Conservation (phyloP, 2,797 vertebrate species). For the Hydrophis major region DNA sequence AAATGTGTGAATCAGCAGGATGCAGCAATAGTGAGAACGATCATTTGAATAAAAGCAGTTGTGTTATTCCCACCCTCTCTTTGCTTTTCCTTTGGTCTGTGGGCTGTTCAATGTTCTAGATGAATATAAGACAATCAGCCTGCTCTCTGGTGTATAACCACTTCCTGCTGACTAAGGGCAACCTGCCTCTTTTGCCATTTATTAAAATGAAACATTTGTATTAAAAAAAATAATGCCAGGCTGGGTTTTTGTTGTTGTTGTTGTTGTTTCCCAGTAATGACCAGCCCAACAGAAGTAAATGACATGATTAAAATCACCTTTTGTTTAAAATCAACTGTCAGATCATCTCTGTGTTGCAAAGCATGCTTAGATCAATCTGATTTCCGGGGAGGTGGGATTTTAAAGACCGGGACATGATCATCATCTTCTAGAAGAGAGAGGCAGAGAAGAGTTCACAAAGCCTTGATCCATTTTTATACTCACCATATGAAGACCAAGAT, state of each 20-base stretch:
- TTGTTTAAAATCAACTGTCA: constrained; percentile 70
- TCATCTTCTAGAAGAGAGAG: constrained; percentile 54
- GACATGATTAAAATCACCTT: constrained; percentile 67
- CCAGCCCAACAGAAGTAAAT: constrained; percentile 68
- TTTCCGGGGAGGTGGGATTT: constrained; percentile 56
- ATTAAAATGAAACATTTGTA: constrained; percentile 75
- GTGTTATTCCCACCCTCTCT: constrained; percentile 58
- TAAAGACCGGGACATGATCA: constrained; percentile 54
- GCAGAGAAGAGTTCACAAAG: constrained; percentile 64
- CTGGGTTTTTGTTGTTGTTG: not conserved
- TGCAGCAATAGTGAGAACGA: constrained; percentile 75
- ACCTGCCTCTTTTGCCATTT: constrained; percentile 77
- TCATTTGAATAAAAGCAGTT: constrained; percentile 79
- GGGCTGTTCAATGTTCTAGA: constrained; percentile 78
- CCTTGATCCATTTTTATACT: constrained; percentile 64
- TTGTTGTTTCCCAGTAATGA: constrained; percentile 66
- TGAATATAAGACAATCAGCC: constrained; percentile 81
- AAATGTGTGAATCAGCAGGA: constrained; percentile 78
- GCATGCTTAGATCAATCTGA: constrained; percentile 61
- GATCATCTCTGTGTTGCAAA: constrained; percentile 52
- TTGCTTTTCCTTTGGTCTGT: constrained; percentile 67
- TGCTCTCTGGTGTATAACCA: constrained; percentile 79
- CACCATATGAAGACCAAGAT: constrained; percentile 60
- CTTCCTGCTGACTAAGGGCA: constrained; percentile 80
- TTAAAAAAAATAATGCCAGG: constrained; percentile 63